phyloP scores from a whole-genome alignment of 1,140 invertebrate genomes.

The Planococcus citri region DNA sequence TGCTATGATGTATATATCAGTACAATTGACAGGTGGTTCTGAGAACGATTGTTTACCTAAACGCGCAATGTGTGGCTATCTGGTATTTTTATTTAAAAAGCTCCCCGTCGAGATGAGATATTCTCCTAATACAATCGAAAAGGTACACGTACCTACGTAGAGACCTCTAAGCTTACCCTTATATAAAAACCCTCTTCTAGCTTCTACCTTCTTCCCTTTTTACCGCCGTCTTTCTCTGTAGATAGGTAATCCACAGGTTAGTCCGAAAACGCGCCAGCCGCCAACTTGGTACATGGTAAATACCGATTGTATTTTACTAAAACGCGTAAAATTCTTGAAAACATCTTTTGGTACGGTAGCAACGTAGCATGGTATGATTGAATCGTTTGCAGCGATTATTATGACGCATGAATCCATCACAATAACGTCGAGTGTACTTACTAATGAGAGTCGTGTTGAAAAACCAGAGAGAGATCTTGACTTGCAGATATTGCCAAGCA shows the following conservation, averaged over 20 bases:
- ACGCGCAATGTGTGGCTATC: conserved; percentile 17
- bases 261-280: neutral
- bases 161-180: too few relatives aligned
- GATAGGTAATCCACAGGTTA: neutral
- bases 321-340: neutral
- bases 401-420: neutral
- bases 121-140: neutral
- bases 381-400: neutral
- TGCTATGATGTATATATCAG: conserved; percentile 8
- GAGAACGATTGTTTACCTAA: conserved; percentile 19
- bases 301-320: neutral
- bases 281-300: neutral
- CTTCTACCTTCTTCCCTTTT: neutral
- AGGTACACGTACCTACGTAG: neutral
- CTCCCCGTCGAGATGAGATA: neutral
- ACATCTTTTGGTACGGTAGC: neutral
- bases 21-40: conserved; percentile 20
- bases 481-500: too few relatives aligned
- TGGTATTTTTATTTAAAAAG: conserved; percentile 1
- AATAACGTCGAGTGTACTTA: neutral
- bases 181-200: neutral
- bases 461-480: too few relatives aligned
- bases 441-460: too few relatives aligned
- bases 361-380: neutral
- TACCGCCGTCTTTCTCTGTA: neutral